Conservation (phyloP, 1,140 invertebrate species). For the Hyposmocoma kahamanoa region DNA sequence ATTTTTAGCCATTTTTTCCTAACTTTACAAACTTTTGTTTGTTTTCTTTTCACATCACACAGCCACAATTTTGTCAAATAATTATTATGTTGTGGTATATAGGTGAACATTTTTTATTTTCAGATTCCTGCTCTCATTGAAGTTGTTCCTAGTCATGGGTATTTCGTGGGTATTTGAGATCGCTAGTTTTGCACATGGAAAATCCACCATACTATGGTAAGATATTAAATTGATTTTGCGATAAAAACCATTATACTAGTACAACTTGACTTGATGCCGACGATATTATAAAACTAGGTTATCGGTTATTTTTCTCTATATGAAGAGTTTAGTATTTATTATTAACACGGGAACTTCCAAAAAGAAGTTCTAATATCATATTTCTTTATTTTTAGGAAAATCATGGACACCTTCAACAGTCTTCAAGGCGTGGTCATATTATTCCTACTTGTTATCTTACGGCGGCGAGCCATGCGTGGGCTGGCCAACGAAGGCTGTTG, state of each 20-base stretch:
- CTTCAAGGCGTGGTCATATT: conserved; percentile 81
- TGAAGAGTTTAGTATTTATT: too few relatives aligned
- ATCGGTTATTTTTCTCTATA: too few relatives aligned
- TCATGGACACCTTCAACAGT: conserved; percentile 77
- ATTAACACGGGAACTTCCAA: too few relatives aligned
- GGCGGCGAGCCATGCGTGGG: conserved; percentile 75
- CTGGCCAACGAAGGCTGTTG: conserved; percentile 60
- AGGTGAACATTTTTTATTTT: conserved; percentile 28
- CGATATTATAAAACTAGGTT: too few relatives aligned
- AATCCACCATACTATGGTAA: conserved; percentile 63
- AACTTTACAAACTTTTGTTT: too few relatives aligned
- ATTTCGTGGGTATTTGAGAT: conserved; percentile 83
- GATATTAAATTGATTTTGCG: too few relatives aligned
- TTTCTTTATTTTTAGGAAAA: conserved; percentile 73
- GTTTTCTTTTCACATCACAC: too few relatives aligned
- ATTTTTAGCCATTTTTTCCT: too few relatives aligned
- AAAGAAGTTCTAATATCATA: neutral
- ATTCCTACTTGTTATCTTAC: conserved; percentile 75
- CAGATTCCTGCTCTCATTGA: conserved; percentile 79
- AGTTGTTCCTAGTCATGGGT: conserved; percentile 82
- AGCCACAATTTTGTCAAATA: too few relatives aligned
- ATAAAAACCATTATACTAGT: too few relatives aligned
- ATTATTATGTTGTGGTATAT: too few relatives aligned
- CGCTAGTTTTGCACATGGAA: conserved; percentile 61
- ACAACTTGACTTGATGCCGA: too few relatives aligned